Evolutionary conservation across 1,140 invertebrate species (phyloP), one percentile per base, ranked within the genome.

Genomic region (Ptiloglossa arizonensis): DNA sequence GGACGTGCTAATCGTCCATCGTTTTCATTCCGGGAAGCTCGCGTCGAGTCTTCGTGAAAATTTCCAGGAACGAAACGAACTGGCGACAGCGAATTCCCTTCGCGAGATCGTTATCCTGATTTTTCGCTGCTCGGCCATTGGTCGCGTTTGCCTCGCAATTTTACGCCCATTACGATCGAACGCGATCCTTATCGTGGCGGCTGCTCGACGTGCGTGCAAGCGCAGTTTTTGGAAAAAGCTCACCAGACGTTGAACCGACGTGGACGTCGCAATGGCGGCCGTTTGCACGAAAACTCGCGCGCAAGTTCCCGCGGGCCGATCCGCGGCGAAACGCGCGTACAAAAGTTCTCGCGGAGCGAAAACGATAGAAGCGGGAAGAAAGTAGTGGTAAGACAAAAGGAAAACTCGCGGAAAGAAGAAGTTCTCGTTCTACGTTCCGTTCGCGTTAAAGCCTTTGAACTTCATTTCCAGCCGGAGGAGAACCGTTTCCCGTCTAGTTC

Each of bases 131-230:
- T 5, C 22, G 4, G 24, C 44, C 46, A 67, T 38, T 63, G 22
- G 27, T 52, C 29, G 35, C 59, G 22, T 46, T 46, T 54, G 41
- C 54, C n/a, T 41, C 38, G 60, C 74, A 71, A 81, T 81, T 81
- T 71, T 71, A 72, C 67, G 60, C 75, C 79, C 75, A 78, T 78
- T 81, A 78, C 74, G 5, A 71, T 81, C 72, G 78, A 81, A 81
- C 66, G 63, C 35, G 79, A 50, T 72, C 44, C 59, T 78, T 56
- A 60, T 62, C 54, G 57, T 57, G 57, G 17, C 27, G 57, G 13
- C 2, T 5, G 24, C 11, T 1, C 27, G 54, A 63, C 52, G 72
- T 64, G 66, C 64, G 73, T 66, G 63, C 64, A 68, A 75, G 32
- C 63, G 78, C 50, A 35, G 50, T 48, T 71, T 79, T 81, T 72